Base-by-base conservation (phyloP, 2,888 invertebrate genomes). In the Hymenopus coronatus region DNA sequence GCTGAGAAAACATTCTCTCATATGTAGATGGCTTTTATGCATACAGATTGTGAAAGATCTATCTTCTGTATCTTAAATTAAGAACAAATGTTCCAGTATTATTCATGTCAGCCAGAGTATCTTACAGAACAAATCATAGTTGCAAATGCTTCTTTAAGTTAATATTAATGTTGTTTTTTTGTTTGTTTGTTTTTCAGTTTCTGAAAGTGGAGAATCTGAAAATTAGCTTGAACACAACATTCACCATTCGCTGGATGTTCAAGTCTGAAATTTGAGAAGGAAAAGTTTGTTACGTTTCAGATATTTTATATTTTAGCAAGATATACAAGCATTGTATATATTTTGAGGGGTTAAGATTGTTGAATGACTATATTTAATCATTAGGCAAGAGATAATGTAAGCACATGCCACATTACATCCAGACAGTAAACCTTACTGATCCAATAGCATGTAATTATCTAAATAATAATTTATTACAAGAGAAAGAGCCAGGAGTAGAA, bases 151-250 rank as follows among this genome's bases (percentile, higher is more conserved):
- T 82, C 82, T 82, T 20, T n/a, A 82, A 25, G 82, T 82, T n/a
- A 40, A 40, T 40, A 1, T 82, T 82, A 15, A 25, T 25, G n/a
- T 33, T 83, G n/a, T 88, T 28, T 30, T 30, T 9, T 84, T 84
- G 15, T 82, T n/a, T 87, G 12, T 28, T 84, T 28, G 28, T 3
- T 25, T 88, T 88, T 2, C 88, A 89, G 89, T 85, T 89, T 83
- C 82, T 89, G 89, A 86, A 83, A 83, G 83, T 89, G n/a, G 82
- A 89, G 70, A 83, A 87, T 70, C 82, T 89, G 27, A 27, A 85
- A 12, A 15, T 89, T 83, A 83, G 9, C 82, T 30, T 89, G 82
- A 83, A 83, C 30, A 28, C 28, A 25, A 70, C 81, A 20, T 87
- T 89, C 86, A 33, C 85, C n/a, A 83, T 89, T 40, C 54, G 28